Percentiles rank a stretch among this genome's conserved stretches.
Conservation (phyloP, 2,797 vertebrate species). For the Sparus aurata region DNA sequence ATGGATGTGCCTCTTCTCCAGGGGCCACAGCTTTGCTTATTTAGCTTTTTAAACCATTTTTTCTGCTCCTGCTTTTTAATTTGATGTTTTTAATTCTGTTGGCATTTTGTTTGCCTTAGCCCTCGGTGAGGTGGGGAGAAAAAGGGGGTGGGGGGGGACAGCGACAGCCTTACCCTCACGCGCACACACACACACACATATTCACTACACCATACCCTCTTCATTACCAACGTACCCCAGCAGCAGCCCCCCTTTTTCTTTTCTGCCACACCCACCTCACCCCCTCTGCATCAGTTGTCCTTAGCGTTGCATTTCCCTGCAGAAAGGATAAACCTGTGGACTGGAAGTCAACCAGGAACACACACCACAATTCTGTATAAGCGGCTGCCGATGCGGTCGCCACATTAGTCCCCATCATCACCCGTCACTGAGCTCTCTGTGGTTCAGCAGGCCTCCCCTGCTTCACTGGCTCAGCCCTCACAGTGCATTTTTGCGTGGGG, state of each 20-base stretch:
- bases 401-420: constrained; percentile 31
- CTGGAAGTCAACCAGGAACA: constrained; percentile 43
- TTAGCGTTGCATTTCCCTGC: constrained; percentile 30
- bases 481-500: not conserved
- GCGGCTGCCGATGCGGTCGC: constrained; percentile 30
- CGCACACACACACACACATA: constrained; percentile 1
- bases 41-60: constrained; percentile 44
- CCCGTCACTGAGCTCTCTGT: constrained; percentile 37
- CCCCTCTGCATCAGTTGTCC: constrained; percentile 25
- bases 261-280: constrained; percentile 14
- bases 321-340: constrained; percentile 34
- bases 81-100: constrained; percentile 74
- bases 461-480: constrained; percentile 32
- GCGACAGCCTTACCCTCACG: constrained; percentile 33
- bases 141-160: constrained; percentile 5
- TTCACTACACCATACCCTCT: not conserved
- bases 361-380: constrained; percentile 31
- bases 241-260: constrained; percentile 6
- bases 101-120: constrained; percentile 63
- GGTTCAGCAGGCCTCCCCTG: constrained; percentile 41
- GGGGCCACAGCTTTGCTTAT: constrained; percentile 59
- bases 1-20: constrained; percentile 46
- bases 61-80: constrained; percentile 49
- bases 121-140: constrained; percentile 38
- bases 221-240: not conserved